These are phyloP conservation scores for Sturmia bella DNA, from an alignment of 2,888 invertebrate genomes.

Conservation along the genomic window DNA sequence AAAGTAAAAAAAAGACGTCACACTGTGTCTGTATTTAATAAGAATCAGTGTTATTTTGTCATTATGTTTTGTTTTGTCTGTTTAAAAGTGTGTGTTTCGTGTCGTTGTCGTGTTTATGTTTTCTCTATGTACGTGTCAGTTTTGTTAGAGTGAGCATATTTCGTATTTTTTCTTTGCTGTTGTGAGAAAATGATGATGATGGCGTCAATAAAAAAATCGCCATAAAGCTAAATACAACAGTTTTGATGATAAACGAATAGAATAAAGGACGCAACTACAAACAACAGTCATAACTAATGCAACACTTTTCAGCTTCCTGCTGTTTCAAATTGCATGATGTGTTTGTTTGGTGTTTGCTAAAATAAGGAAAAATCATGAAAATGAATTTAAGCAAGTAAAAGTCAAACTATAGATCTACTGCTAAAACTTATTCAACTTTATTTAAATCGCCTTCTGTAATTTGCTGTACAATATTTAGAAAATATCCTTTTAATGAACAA, in stretches of 20 bases:
- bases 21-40: constrained; percentile 44
- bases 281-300: constrained; percentile 54
- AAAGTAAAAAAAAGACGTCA: constrained; percentile 27
- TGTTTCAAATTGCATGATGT: constrained; percentile 58
- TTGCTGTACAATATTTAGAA: no score
- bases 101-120: background rate
- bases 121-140: no score
- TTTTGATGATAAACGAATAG: background rate
- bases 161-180: background rate
- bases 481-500: no score
- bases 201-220: constrained; percentile 58
- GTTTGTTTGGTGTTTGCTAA: constrained; percentile 24
- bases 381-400: no score
- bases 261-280: background rate
- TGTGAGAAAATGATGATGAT: constrained; percentile 45
- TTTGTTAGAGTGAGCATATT: constrained; percentile 2
- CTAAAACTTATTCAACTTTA: no score
- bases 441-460: no score
- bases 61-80: background rate
- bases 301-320: constrained; percentile 66
- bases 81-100: background rate
- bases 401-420: no score
- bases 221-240: constrained; percentile 54
- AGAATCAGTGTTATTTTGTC: constrained; percentile 41
- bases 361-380: constrained; percentile 14